Base-by-base conservation (phyloP, 2,888 invertebrate genomes). In the Dilophus febrilis region DNA sequence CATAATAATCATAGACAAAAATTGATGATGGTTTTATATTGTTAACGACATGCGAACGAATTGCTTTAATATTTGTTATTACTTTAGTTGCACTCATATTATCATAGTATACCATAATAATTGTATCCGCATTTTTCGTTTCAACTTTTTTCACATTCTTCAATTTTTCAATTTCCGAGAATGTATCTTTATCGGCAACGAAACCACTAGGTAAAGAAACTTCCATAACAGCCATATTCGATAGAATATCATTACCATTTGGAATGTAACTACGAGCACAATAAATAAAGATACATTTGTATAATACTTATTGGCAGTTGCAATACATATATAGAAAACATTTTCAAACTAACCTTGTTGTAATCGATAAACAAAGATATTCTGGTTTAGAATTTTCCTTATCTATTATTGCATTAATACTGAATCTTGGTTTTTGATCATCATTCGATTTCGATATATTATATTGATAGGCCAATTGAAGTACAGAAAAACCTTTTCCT, bases 181-280 rank as follows among this genome's bases (percentile, higher is more conserved):
- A n/a, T 11, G 35, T 30, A 31, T 30, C 22, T 3, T 14, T 28
- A 29, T 40, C 28, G 12, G 26, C 30, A 17, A 35, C 31, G 13
- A 85, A 94, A 16, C 94, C 92, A 11, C 91, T 90, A 0, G 92
- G 91, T 43, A 94, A 66, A 47, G 76, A 77, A 1, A 92, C 81
- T 53, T 90, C 88, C 70, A 92, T 81, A 1, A 92, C 78, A 6
- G 88, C 84, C 76, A 92, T 81, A 49, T 92, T 92, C 46, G 61
- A 62, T 27, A 55, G 53, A 42, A 77, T 76, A 22, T 53, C 47
- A 44, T 54, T 57, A 12, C 55, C 56, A 6, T 57, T 53, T 10
- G 58, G 53, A 3, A 59, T 53, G 40, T 57, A 61, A 35, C 60
- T 55, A n/a, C 3, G 35, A 36, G 37, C 30, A 14, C 33, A 4